Conservation (phyloP, 1,140 invertebrate species). For the Drosophila rufa region DNA sequence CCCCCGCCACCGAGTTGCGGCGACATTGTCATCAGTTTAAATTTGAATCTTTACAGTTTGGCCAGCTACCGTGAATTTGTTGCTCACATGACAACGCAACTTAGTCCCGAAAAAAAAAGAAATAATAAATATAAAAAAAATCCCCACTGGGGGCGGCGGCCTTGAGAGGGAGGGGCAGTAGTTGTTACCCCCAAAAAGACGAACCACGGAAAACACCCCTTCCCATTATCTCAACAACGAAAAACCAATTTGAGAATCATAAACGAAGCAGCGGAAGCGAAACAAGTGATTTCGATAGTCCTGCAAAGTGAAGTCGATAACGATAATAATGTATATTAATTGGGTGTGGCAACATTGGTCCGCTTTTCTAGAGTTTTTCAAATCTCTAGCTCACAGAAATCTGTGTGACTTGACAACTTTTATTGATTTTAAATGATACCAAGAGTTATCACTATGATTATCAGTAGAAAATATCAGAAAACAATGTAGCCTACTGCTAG, state of each 20-base stretch:
- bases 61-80: constrained; percentile 66
- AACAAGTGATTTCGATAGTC: constrained; percentile 37
- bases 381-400: background rate
- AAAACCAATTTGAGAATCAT: constrained; percentile 67
- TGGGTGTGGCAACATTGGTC: background rate
- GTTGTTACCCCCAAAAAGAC: constrained; percentile 29
- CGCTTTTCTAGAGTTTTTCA: background rate
- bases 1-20: constrained; percentile 39
- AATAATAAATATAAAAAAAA: background rate
- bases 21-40: constrained; percentile 75
- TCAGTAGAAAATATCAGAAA: too few relatives aligned
- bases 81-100: constrained; percentile 72
- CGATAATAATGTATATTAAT: background rate
- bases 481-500: background rate
- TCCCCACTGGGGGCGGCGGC: constrained; percentile 26
- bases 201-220: background rate
- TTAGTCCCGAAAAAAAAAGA: background rate
- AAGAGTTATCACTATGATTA: too few relatives aligned
- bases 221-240: constrained; percentile 67
- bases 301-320: constrained; percentile 3
- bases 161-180: constrained; percentile 25
- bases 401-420: background rate
- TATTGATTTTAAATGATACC: too few relatives aligned
- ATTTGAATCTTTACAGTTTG: constrained; percentile 74
- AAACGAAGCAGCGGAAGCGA: constrained; percentile 27